These are phyloP conservation scores for Dynastes tityus DNA, from an alignment of 2,888 invertebrate genomes.

Conservation along the genomic window DNA sequence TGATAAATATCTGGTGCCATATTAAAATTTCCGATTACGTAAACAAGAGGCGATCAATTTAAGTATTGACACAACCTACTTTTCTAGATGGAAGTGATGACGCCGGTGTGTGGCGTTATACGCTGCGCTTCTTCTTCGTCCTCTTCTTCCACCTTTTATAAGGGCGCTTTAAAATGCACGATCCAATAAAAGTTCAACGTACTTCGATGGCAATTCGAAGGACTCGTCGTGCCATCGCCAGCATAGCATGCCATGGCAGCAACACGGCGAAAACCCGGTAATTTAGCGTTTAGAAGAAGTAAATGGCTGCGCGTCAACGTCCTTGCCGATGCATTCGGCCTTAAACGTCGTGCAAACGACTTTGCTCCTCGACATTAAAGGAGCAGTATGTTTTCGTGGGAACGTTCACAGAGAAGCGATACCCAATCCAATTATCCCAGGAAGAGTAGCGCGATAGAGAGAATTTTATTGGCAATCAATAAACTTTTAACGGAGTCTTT, in stretches of 20 bases:
- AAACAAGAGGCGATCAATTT: slow-evolving; percentile 36
- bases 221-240: neutral
- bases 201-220: slow-evolving; percentile 27
- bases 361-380: neutral
- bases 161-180: slow-evolving; percentile 44
- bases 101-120: neutral
- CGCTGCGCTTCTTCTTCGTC: too few species aligned
- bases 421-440: slow-evolving; percentile 16
- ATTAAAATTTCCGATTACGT: slow-evolving; percentile 26
- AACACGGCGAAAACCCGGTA: neutral
- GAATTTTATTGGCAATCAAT: slow-evolving; percentile 13
- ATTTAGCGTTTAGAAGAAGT: too few species aligned
- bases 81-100: slow-evolving; percentile 1
- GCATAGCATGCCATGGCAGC: neutral
- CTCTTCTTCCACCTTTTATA: slow-evolving; percentile 5
- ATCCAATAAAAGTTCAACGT: slow-evolving; percentile 42
- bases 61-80: slow-evolving; percentile 47
- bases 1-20: neutral
- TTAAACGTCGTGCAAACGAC: neutral
- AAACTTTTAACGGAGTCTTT: slow-evolving; percentile 14
- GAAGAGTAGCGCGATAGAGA: neutral
- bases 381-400: slow-evolving; percentile 5
- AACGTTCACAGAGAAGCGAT: neutral
- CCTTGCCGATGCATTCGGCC: slow-evolving; percentile 1
- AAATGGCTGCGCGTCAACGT: neutral